These are phyloP conservation scores for Macrophya alboannulata DNA, from an alignment of 2,888 invertebrate genomes.

Conservation along the genomic window DNA sequence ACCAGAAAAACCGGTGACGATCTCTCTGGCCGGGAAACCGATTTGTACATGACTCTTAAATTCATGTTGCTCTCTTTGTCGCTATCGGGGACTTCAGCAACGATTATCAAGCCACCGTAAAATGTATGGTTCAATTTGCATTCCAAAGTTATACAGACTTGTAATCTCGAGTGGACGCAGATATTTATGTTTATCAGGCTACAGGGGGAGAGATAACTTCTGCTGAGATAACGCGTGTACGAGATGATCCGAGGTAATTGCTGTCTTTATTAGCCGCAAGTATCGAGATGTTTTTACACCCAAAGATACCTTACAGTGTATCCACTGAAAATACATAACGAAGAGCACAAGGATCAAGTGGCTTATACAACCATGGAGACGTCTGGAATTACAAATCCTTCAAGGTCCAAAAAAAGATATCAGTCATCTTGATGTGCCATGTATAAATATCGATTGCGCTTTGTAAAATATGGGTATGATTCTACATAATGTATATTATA, in stretches of 20 bases:
- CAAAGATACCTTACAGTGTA: conserved; percentile 2
- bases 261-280: conserved; percentile 41
- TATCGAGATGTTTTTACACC: conserved; percentile 24
- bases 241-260: conserved; percentile 12
- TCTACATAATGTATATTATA: background rate
- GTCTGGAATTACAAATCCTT: conserved; percentile 9
- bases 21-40: background rate
- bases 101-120: conserved; percentile 17
- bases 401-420: conserved; percentile 4
- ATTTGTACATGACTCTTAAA: background rate
- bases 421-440: background rate
- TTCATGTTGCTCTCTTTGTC: background rate
- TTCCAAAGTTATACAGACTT: conserved; percentile 29
- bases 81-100: background rate
- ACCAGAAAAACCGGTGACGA: background rate
- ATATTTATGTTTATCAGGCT: conserved; percentile 10
- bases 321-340: background rate
- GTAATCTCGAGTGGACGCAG: conserved; percentile 22
- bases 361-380: background rate
- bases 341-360: background rate
- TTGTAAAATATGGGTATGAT: background rate
- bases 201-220: background rate
- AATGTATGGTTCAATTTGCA: conserved; percentile 39
- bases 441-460: background rate
- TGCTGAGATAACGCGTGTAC: conserved; percentile 13